Base-by-base conservation (phyloP, 2,797 vertebrate genomes). In the Chromobotia macracanthus region DNA sequence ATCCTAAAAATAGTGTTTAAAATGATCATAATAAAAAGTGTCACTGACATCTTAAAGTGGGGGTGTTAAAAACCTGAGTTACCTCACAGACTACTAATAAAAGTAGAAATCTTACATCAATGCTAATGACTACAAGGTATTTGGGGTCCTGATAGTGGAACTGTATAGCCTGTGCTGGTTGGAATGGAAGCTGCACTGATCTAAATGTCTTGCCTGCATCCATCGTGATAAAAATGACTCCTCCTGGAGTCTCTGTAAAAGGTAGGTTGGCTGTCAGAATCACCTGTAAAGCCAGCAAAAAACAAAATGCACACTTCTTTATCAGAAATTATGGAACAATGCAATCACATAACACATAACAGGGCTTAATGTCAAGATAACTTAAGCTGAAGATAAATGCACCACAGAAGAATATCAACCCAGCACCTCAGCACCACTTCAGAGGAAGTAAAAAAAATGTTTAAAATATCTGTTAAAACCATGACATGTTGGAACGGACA, bases 171-270 rank as follows among this genome's bases (percentile, higher is more conserved):
- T 93, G 85, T 18, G 75, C 90, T 70, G 93, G 85, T 85, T 94
- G 93, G 84, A 95, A 95, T 55, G 93, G 92, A 55, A 95, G 88
- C n/a, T 89, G 87, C 64, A 92, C 88, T 73, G 89, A 88, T 64
- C 81, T 89, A 83, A 95, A 95, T 15, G 90, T 91, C 1, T 91
- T 86, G 0, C 92, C 94, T 0, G 94, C 92, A 12, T 95, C 92
- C 0, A 79, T 86, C 5, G 94, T 95, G 25, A 91, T 94, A 82
- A 94, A 93, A 82, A 94, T 91, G 70, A 92, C 80, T 48, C 93
- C 93, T 3, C 94, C 92, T 3, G 83, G 70, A 44, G 86, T 72
- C 31, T 92, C 73, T 10, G 91, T 66, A 50, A 90, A 81, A 0
- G 90, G 90, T 0, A 87, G 83, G 85, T 94, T 92, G 0, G 90